A percentile compares a stretch with the other conserved stretches of the same genome.
These are phyloP conservation scores for Baryphthengus martii DNA, from an alignment of 2,113 vertebrate genomes.

Conservation along the genomic window DNA sequence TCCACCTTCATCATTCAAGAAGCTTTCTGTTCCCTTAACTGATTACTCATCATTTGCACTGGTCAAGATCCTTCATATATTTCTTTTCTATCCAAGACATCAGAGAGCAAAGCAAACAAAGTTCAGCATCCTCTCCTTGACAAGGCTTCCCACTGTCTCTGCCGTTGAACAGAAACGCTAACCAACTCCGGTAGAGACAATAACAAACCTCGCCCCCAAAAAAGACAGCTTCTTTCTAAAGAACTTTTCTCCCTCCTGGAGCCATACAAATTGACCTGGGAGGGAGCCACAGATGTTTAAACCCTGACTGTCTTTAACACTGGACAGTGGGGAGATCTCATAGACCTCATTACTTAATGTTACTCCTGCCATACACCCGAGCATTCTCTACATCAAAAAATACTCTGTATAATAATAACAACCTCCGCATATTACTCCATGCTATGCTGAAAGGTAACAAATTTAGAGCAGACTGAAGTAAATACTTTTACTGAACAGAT, in stretches of 20 bases:
- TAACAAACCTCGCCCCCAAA: not conserved
- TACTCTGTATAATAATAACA: not conserved
- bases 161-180: not conserved
- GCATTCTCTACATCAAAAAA: not conserved
- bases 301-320: not conserved
- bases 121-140: not conserved
- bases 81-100: not conserved
- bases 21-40: not conserved
- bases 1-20: not conserved
- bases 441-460: not conserved
- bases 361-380: not conserved
- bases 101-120: not conserved
- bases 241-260: no score
- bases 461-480: not conserved
- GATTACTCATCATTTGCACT: not conserved
- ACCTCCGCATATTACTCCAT: not conserved
- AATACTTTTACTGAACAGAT: not conserved
- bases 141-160: not conserved
- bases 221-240: not conserved
- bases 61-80: not conserved
- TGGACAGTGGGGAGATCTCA: not conserved
- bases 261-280: not conserved
- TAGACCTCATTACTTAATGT: not conserved
- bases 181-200: not conserved
- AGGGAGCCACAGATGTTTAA: not conserved